Base-by-base conservation (phyloP, 2,113 vertebrate species). In the Tricholaema leucomelas region DNA sequence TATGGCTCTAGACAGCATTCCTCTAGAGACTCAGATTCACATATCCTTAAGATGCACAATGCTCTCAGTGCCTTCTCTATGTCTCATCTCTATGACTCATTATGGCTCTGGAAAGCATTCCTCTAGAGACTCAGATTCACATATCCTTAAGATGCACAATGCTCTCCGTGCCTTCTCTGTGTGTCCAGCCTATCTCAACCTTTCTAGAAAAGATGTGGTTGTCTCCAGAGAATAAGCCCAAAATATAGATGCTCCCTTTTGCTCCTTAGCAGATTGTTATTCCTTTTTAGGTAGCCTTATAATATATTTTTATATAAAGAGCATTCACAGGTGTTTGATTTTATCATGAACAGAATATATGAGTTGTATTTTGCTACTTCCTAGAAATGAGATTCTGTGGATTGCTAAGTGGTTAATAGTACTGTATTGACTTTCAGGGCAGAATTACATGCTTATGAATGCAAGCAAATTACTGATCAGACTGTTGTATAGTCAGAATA, bases 121-220 rank as follows among this genome's bases (percentile, higher is more conserved):
- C 35, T 83, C 16, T 46, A 81, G 93, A 89, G 77, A 83, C 19
- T 90, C 1, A 81, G 55, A 71, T 56, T 90, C n/a, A 76, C 25
- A 91, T 58, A 80, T 36, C 40, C 38, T 83, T 85, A 92, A 83
- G 54, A 35, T 54, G 14, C 12, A 67, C 70, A 78, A n/a, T 87
- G 18, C 25, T 79, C 11, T 77, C 90, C 60, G 44, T 71, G 28
- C 78, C 64, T 82, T 93, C 75, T 50, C 23, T 24, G 23, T 12
- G 48, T 50, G 21, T 50, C 23, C 90, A 88, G 89, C 14, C 3
- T 59, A 13, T 66, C 31, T 40, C 74, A 91, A 40, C 33, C 82
- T 94, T 85, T 81, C 66, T 50, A 56, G 66, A 94, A 96, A 92
- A 52, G 92, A 31, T 28, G 28, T 75, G 74, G 30, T 40, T 86